Evolutionary conservation across 1,140 invertebrate species (phyloP), one percentile per base, ranked within the genome.

Genomic region (Caenorhabditis inopinata): DNA sequence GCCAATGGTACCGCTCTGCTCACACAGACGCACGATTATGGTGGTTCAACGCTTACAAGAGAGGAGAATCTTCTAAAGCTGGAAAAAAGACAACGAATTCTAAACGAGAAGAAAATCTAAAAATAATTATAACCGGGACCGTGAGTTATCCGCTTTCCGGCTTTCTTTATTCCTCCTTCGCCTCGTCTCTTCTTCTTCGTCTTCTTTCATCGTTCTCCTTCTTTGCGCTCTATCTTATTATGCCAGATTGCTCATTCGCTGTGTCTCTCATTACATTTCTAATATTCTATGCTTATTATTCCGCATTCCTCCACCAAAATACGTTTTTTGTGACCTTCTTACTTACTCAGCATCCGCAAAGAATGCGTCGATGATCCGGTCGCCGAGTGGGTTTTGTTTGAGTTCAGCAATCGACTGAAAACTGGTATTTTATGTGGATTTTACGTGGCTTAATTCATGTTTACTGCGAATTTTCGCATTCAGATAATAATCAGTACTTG

Each of bases 281-380:
- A 21, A 14, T 53, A 38, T 42, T 14, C 14, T 42, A 9, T 51
- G n/a, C 18, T 12, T 35, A 45, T 42, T 53, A 14, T 35, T 38
- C n/a, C 11, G 21, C 11, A 7, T 21, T 32, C 38, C 11, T 5
- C n/a, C n/a, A 16, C 21, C 6, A 21, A 1, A 42, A 12, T n/a
- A n/a, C n/a, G n/a, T n/a, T 68, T 38, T 68, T 68, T 35, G 11
- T 11, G n/a, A 21, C 7, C 3, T 7, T 32, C 35, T 68, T 7
- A 82, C 84, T 85, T 78, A 88, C 86, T 87, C 86, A 38, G 86
- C 86, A 80, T 94, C 93, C 82, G 91, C 89, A 87, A 99, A 99
- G 90, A 99, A 99, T 4, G 96, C 94, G 90, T 98, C 95, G 0
- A 99, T 96, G 85, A 99, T 98, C 84, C 96, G 91, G 82, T 98